Base-by-base conservation (phyloP, 1,140 invertebrate genomes). In the Plectrocnemia conspersa region DNA sequence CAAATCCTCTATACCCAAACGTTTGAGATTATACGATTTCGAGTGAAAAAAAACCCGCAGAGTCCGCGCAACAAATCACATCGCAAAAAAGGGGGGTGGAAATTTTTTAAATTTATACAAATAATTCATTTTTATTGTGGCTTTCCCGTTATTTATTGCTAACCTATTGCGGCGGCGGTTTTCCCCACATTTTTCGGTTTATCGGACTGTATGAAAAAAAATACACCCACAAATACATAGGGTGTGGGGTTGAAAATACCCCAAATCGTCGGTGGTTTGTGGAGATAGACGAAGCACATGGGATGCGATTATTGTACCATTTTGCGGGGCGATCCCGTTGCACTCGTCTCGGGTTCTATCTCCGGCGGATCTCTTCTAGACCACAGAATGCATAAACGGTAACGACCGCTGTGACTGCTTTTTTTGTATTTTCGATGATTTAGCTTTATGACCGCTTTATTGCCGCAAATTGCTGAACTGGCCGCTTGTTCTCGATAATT, bases 41-140 rank as follows among this genome's bases (percentile, higher is more conserved):
- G n/a, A n/a, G n/a, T n/a, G n/a, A n/a, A n/a, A n/a, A n/a, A n/a
- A n/a, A n/a, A n/a, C n/a, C n/a, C n/a, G n/a, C n/a, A n/a, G n/a
- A n/a, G n/a, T n/a, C n/a, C n/a, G n/a, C n/a, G n/a, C n/a, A n/a
- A n/a, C n/a, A n/a, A n/a, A n/a, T n/a, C n/a, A n/a, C n/a, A n/a
- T n/a, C n/a, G n/a, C n/a, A n/a, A n/a, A n/a, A n/a, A n/a, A n/a
- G n/a, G n/a, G n/a, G n/a, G n/a, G n/a, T 36, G 29, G 10, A 38
- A 40, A 48, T 48, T 55, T 38, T 36, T 46, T 38, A 46, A 54
- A 46, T 24, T 21, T 36, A 46, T 35, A 55, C 24, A 63, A 65
- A 70, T 74, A 72, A 72, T 73, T 74, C 70, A 74, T 72, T 74
- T 74, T 74, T 73, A 74, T 74, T 71, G 69, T 65, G 64, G 62